Conservation (phyloP, 2,888 invertebrate genomes). For the Ashinkailepas kermadecensis region DNA sequence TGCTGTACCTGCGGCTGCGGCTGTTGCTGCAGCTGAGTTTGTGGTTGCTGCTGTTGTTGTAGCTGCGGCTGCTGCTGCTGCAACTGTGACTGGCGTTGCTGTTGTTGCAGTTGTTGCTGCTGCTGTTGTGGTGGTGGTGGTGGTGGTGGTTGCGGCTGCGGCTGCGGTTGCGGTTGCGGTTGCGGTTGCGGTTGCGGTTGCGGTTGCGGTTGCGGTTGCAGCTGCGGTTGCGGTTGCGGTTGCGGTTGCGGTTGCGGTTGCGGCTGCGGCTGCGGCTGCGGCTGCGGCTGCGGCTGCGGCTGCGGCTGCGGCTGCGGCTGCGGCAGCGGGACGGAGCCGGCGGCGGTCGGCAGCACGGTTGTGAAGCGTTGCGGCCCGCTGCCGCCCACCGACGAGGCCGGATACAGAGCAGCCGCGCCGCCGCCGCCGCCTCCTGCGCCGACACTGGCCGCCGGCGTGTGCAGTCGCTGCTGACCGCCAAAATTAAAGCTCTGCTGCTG, state of each 20-base stretch:
- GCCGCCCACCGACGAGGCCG: too few relatives aligned
- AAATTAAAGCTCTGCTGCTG: not conserved
- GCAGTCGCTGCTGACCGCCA: slow-evolving; percentile 6
- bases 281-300: not conserved
- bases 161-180: slow-evolving; percentile 37
- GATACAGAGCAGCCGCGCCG: not conserved
- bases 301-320: not conserved
- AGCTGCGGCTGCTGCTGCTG: slow-evolving; percentile 29
- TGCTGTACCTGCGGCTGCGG: slow-evolving; percentile 30
- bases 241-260: too few relatives aligned
- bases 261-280: slow-evolving; percentile 42
- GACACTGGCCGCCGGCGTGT: not conserved
- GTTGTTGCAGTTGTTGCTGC: slow-evolving; percentile 16
- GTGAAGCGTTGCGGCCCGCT: not conserved
- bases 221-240: too few relatives aligned
- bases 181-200: not conserved
- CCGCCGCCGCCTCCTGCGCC: too few relatives aligned
- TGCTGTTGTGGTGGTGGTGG: too few relatives aligned
- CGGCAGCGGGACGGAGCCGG: not conserved
- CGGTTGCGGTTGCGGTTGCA: not conserved
- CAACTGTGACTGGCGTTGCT: slow-evolving; percentile 33
- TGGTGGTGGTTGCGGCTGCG: slow-evolving; percentile 59
- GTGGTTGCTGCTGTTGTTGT: slow-evolving; percentile 28
- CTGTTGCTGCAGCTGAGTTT: slow-evolving; percentile 39
- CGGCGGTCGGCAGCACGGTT: not conserved